Percentiles rank a stretch among this genome's conserved stretches.
Conservation (phyloP, 2,888 invertebrate species). For the Deilephila elpenor region DNA sequence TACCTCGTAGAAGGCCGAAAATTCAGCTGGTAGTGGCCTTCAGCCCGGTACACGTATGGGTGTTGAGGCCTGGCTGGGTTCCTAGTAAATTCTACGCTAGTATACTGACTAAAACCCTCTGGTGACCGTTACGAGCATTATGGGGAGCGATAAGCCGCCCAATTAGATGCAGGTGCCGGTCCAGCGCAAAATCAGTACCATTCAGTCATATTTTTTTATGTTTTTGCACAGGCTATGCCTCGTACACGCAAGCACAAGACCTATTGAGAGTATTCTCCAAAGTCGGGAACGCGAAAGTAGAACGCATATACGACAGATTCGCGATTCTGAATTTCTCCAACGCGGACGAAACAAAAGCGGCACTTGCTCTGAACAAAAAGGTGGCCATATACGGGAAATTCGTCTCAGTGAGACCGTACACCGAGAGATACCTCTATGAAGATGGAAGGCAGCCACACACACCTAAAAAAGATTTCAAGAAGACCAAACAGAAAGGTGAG, state of each 20-base stretch:
- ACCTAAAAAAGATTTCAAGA: constrained; percentile 48
- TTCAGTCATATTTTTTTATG: neutral
- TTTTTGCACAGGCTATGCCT: constrained; percentile 62
- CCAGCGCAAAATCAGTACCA: neutral
- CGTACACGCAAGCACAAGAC: constrained; percentile 62
- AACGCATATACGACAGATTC: constrained; percentile 46
- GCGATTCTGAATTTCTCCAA: constrained; percentile 52
- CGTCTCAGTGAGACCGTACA: constrained; percentile 52
- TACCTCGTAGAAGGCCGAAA: too few species aligned
- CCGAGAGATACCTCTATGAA: constrained; percentile 34
- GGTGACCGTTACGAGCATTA: too few species aligned
- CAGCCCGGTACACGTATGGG: too few species aligned
- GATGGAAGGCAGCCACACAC: constrained; percentile 29
- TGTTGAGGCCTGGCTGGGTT: too few species aligned
- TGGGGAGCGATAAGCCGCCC: too few species aligned
- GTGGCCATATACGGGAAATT: constrained; percentile 65
- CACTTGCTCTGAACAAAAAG: constrained; percentile 46
- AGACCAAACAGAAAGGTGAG: constrained; percentile 54
- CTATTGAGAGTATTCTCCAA: constrained; percentile 53
- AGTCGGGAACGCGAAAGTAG: constrained; percentile 58
- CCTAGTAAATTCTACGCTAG: too few species aligned
- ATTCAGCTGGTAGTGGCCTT: too few species aligned
- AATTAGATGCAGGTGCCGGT: neutral
- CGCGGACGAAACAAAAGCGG: constrained; percentile 47
- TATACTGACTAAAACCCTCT: too few species aligned